These are phyloP conservation scores for Antennarius striatus DNA, from an alignment of 2,113 vertebrate genomes.

Conservation along the genomic window DNA sequence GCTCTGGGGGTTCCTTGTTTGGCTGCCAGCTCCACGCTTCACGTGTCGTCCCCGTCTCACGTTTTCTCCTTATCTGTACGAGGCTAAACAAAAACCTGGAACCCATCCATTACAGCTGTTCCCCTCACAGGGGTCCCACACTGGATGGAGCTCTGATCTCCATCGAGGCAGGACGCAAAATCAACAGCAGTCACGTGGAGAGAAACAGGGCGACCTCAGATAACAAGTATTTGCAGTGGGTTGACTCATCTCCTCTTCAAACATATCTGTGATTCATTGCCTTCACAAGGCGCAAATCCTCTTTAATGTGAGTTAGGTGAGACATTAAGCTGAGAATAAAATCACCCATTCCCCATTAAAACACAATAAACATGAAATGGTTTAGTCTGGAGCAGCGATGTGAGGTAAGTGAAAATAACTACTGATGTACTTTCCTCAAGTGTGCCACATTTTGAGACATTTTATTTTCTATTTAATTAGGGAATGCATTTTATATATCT, in stretches of 20 bases:
- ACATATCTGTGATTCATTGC: slow-evolving; percentile 7
- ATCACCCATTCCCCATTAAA: too few relatives aligned
- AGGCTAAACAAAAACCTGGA: slow-evolving; percentile 29
- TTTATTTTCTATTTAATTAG: too few relatives aligned
- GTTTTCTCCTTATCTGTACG: slow-evolving; percentile 41
- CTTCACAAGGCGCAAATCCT: not conserved
- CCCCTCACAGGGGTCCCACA: slow-evolving; percentile 13
- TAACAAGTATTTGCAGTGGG: slow-evolving; percentile 9
- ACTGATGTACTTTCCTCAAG: not conserved
- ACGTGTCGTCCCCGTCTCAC: slow-evolving; percentile 59
- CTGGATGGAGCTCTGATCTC: slow-evolving; percentile 16
- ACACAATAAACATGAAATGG: too few relatives aligned
- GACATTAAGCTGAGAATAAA: too few relatives aligned
- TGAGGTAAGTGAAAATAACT: too few relatives aligned
- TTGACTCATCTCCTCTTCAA: slow-evolving; percentile 12
- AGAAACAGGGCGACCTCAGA: not conserved
- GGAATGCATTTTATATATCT: too few relatives aligned
- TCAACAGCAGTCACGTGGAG: slow-evolving; percentile 39
- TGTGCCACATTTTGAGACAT: too few relatives aligned
- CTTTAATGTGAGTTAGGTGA: too few relatives aligned
- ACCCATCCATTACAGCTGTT: slow-evolving; percentile 40
- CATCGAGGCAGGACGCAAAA: slow-evolving; percentile 25
- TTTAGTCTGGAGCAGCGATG: not conserved
- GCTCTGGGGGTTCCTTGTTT: too few relatives aligned
- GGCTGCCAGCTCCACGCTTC: slow-evolving; percentile 38